Evolutionary conservation across 2,113 vertebrate species (phyloP).

Genomic region (Empidonax traillii): DNA sequence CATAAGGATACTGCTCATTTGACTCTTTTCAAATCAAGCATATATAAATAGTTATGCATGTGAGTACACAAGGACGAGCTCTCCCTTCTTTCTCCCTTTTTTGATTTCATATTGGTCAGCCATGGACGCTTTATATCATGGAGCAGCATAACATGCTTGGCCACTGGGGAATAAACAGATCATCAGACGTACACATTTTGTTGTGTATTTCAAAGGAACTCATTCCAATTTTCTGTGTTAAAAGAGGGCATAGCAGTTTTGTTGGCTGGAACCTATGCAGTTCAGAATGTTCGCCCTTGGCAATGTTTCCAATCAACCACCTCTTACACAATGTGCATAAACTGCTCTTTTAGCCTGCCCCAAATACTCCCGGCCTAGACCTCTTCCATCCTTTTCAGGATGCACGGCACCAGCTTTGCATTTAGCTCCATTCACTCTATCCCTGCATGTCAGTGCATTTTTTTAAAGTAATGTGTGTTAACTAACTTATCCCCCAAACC

Average conservation of each 20-base stretch:
- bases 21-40: conserved; percentile 31
- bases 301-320: background rate
- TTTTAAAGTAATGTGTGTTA: conserved; percentile 44
- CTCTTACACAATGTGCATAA: background rate
- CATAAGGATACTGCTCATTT: conserved; percentile 21
- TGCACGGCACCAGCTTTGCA: conserved; percentile 6
- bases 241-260: conserved; percentile 35
- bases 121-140: background rate
- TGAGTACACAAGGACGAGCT: conserved; percentile 40
- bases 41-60: background rate
- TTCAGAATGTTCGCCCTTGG: background rate
- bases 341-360: conserved; percentile 17
- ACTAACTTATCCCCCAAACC: conserved; percentile 20
- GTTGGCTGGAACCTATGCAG: background rate
- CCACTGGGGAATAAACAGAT: conserved; percentile 1
- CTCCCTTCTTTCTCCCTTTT: background rate
- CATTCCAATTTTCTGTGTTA: conserved; percentile 12
- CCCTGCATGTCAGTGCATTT: conserved; percentile 24
- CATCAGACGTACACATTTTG: background rate
- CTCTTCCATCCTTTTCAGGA: background rate
- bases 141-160: background rate
- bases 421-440: conserved; percentile 48
- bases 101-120: background rate
- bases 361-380: conserved; percentile 4
- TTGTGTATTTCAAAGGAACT: background rate